Percentiles rank a stretch among this genome's conserved stretches.
phyloP scores from a whole-genome alignment of 1,140 invertebrate genomes.

The Dinothrombium tinctorium region DNA sequence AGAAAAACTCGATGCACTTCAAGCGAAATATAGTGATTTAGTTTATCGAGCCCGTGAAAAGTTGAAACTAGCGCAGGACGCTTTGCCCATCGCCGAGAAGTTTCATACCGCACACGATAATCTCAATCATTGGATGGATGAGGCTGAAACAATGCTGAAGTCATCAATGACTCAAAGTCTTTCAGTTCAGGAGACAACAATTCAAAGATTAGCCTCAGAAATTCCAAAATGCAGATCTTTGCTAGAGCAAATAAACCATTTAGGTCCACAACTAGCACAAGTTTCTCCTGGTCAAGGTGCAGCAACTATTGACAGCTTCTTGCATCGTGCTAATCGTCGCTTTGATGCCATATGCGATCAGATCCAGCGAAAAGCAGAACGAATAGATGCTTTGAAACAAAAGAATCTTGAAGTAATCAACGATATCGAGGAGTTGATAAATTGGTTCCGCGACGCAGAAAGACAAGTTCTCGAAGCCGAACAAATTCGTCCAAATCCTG shows the following conservation, averaged over 20 bases:
- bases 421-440: constrained; percentile 79
- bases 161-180: constrained; percentile 35
- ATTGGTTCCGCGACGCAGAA: constrained; percentile 86
- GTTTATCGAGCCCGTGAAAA: constrained; percentile 58
- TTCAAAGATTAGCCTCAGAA: constrained; percentile 46
- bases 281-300: constrained; percentile 71
- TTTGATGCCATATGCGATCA: constrained; percentile 87
- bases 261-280: constrained; percentile 76
- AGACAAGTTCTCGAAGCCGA: constrained; percentile 57
- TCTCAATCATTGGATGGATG: constrained; percentile 73
- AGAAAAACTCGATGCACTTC: constrained; percentile 71
- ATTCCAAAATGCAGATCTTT: constrained; percentile 51
- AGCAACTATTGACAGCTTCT: constrained; percentile 70
- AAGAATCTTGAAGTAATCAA: constrained; percentile 38
- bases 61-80: constrained; percentile 54
- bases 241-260: constrained; percentile 60
- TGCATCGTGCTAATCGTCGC: constrained; percentile 66
- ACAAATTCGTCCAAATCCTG: constrained; percentile 64
- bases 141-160: constrained; percentile 63
- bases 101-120: constrained; percentile 28
- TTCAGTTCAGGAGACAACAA: constrained; percentile 18
- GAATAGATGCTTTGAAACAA: constrained; percentile 67
- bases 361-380: constrained; percentile 72
- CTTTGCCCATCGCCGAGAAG: constrained; percentile 70
- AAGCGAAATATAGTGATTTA: constrained; percentile 65